Evolutionary conservation across 2,888 invertebrate genomes (phyloP).

Genomic region (Strigamia maritima): DNA sequence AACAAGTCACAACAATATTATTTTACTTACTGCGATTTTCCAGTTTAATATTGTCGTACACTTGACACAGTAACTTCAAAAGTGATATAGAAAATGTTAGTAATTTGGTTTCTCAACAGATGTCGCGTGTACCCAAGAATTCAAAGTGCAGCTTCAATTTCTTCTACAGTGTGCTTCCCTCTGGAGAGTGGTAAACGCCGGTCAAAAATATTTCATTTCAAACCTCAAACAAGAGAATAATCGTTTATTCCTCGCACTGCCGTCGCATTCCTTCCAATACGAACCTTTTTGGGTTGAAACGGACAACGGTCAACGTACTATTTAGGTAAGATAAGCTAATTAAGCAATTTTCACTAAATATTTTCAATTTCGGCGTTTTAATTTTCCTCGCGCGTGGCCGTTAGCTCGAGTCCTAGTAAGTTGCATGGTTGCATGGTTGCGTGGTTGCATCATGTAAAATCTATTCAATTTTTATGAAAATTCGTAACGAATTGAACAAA

Average conservation of each 20-base stretch:
- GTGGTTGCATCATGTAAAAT: not conserved
- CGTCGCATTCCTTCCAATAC: not conserved
- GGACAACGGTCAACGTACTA: not conserved
- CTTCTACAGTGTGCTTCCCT: slow-evolving; percentile 5
- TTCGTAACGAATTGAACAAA: not conserved
- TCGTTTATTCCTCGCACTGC: not conserved
- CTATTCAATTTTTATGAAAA: not conserved
- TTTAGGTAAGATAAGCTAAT: not conserved
- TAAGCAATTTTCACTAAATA: not conserved
- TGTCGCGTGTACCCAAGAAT: not conserved
- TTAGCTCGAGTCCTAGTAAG: too few species aligned
- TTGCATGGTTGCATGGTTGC: too few species aligned
- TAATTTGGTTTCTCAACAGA: not conserved
- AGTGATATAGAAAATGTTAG: too few species aligned
- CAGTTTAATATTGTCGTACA: too few species aligned
- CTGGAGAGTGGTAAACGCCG: not conserved
- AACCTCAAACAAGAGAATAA: slow-evolving; percentile 20
- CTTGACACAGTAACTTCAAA: too few species aligned
- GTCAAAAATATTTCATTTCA: not conserved
- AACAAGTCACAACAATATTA: too few species aligned
- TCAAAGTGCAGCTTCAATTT: not conserved
- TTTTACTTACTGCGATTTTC: too few species aligned
- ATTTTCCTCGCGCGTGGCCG: not conserved
- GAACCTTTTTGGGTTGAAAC: not conserved
- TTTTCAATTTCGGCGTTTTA: not conserved